A percentile compares a stretch with the other conserved stretches of the same genome.
These are phyloP conservation scores for Conus betulinus DNA, from an alignment of 1,140 invertebrate genomes.

Conservation along the genomic window DNA sequence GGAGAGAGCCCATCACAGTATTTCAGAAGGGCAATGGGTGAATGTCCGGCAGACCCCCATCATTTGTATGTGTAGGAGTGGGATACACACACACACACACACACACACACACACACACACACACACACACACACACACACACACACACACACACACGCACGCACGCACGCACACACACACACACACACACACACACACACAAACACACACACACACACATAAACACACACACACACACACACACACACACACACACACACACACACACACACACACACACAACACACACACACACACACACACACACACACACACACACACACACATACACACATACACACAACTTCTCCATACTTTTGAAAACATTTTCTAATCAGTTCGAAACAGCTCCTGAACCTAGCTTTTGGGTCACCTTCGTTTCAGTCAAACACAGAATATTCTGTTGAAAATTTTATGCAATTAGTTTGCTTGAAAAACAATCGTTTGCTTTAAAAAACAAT, in stretches of 20 bases:
- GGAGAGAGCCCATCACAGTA: too few relatives aligned
- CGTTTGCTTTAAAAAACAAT: too few relatives aligned
- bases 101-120: slow-evolving; percentile 15
- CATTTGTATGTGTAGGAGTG: too few relatives aligned
- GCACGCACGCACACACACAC: not conserved
- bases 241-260: not conserved
- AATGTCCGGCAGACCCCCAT: too few relatives aligned
- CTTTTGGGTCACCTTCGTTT: too few relatives aligned
- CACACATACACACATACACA: not conserved
- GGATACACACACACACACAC: not conserved
- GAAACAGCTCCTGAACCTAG: too few relatives aligned
- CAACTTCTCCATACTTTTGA: not conserved
- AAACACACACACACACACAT: not conserved
- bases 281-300: slow-evolving; percentile 9
- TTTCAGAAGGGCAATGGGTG: too few relatives aligned
- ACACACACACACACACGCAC: not conserved
- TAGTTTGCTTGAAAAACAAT: too few relatives aligned
- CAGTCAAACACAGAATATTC: too few relatives aligned
- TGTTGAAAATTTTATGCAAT: too few relatives aligned
- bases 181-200: not conserved
- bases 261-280: slow-evolving; percentile 15
- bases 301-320: slow-evolving; percentile 5
- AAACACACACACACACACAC: not conserved
- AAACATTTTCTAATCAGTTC: too few relatives aligned
- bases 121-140: slow-evolving; percentile 15